phyloP scores from a whole-genome alignment of 1,140 invertebrate species.

The Drosophila tristis region DNA sequence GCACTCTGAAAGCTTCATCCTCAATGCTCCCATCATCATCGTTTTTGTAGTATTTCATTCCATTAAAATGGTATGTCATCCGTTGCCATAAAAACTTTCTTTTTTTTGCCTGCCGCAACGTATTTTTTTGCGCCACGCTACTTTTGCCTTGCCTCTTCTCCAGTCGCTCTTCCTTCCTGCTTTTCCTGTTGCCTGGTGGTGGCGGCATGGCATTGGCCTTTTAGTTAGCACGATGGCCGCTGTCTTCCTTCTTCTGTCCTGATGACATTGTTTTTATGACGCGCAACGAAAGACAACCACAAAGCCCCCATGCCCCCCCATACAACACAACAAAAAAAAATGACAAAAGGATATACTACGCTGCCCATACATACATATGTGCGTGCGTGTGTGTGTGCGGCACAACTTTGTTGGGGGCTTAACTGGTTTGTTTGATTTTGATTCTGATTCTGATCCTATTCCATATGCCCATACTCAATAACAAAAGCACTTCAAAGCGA shows the following conservation, averaged over 20 bases:
- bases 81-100: slow-evolving; percentile 44
- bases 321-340: too few species aligned
- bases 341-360: too few species aligned
- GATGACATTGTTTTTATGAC: slow-evolving; percentile 75
- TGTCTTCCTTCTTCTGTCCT: slow-evolving; percentile 25
- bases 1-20: neutral
- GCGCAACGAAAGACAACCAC: slow-evolving; percentile 6
- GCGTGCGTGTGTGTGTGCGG: slow-evolving; percentile 3
- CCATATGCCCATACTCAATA: slow-evolving; percentile 10
- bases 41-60: slow-evolving; percentile 25
- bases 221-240: slow-evolving; percentile 64
- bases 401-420: slow-evolving; percentile 18
- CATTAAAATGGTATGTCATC: slow-evolving; percentile 42
- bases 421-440: slow-evolving; percentile 31
- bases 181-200: slow-evolving; percentile 1
- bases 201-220: slow-evolving; percentile 57
- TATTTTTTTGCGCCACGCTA: slow-evolving; percentile 14
- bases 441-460: slow-evolving; percentile 47
- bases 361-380: neutral
- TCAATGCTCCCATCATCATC: slow-evolving; percentile 15
- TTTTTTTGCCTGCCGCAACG: slow-evolving; percentile 31
- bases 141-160: slow-evolving; percentile 2
- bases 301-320: neutral
- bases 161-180: slow-evolving; percentile 7
- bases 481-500: slow-evolving; percentile 1